phyloP scores from a whole-genome alignment of 2,113 vertebrate genomes.

The Seriola dumerili region DNA sequence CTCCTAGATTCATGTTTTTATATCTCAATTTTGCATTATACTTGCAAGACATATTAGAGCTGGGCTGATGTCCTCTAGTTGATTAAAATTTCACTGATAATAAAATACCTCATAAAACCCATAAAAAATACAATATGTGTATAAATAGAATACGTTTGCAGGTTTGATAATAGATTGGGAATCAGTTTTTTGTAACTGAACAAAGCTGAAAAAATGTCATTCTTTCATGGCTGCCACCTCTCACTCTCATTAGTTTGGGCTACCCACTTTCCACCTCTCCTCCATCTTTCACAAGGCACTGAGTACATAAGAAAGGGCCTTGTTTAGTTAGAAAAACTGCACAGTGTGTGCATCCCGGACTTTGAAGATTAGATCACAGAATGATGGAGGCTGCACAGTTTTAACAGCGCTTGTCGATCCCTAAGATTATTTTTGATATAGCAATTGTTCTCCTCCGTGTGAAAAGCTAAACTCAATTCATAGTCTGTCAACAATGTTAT shows the following conservation, averaged over 20 bases:
- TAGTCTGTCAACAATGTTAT: not conserved
- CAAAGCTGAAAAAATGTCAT: not conserved
- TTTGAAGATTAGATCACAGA: constrained; percentile 35
- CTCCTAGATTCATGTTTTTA: too few relatives aligned
- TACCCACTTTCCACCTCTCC: constrained; percentile 35
- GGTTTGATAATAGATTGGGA: not conserved
- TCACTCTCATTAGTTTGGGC: constrained; percentile 46
- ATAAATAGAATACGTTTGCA: not conserved
- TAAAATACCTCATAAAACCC: not conserved
- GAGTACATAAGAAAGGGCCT: constrained; percentile 6
- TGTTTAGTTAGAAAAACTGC: constrained; percentile 32
- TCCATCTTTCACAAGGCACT: not conserved
- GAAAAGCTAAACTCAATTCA: constrained; percentile 21
- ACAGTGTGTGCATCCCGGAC: not conserved
- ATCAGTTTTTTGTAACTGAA: not conserved
- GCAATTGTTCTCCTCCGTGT: constrained; percentile 7
- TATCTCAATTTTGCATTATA: too few relatives aligned
- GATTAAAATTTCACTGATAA: not conserved
- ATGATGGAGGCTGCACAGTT: not conserved
- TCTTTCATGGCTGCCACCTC: not conserved
- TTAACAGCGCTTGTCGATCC: constrained; percentile 22
- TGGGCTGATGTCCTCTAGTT: too few relatives aligned
- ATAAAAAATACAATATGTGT: not conserved
- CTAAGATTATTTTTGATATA: constrained; percentile 19
- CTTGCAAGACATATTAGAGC: too few relatives aligned